These are phyloP conservation scores for Turnix velox DNA, from an alignment of 2,113 vertebrate genomes.

Conservation along the genomic window DNA sequence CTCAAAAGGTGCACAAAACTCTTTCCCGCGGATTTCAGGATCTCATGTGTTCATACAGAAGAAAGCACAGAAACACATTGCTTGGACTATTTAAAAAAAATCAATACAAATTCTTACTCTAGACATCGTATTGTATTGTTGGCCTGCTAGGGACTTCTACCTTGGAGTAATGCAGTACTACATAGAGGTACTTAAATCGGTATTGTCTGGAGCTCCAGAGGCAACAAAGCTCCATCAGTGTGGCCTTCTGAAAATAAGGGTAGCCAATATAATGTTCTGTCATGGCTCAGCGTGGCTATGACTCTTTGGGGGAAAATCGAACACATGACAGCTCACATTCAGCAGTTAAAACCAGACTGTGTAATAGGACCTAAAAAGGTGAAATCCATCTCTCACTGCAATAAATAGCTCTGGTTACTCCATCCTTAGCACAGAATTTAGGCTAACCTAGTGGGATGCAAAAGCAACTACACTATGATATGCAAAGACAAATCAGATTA, in stretches of 20 bases:
- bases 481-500: neutral
- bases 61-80: neutral
- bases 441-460: neutral
- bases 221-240: neutral
- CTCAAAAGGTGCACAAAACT: neutral
- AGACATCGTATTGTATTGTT: neutral
- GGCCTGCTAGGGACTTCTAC: neutral
- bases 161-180: neutral
- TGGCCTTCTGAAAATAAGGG: neutral
- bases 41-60: neutral
- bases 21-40: neutral
- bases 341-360: neutral
- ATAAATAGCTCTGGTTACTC: neutral
- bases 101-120: neutral
- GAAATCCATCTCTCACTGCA: neutral
- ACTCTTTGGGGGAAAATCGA: neutral
- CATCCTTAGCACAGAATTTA: neutral
- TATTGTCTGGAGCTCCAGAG: neutral
- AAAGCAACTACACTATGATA: neutral
- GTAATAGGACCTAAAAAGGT: neutral
- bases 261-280: neutral
- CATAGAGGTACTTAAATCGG: neutral
- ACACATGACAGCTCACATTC: neutral
- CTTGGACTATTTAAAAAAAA: neutral
- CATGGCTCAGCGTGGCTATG: neutral